These are phyloP conservation scores for Siniperca knerii DNA, from an alignment of 2,113 vertebrate species.

Conservation along the genomic window DNA sequence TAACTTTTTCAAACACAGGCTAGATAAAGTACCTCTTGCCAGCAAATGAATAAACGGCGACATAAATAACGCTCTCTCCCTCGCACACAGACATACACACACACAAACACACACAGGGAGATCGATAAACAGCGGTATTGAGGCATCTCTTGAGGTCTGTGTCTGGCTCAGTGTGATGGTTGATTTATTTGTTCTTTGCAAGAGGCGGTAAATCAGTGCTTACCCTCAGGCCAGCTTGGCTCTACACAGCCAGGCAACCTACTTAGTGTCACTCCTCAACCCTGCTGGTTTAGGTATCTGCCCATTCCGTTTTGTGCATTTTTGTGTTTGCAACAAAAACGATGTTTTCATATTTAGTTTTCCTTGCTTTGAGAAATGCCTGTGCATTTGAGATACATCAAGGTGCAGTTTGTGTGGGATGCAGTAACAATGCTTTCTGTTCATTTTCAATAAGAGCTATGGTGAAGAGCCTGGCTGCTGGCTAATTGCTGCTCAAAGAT, in stretches of 20 bases:
- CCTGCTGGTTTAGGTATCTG: constrained; percentile 45
- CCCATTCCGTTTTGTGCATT: constrained; percentile 31
- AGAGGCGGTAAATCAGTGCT: constrained; percentile 75
- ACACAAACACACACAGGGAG: constrained; percentile 42
- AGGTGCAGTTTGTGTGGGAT: constrained; percentile 33
- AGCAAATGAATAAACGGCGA: constrained; percentile 75
- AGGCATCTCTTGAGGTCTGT: constrained; percentile 82
- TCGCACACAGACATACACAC: constrained; percentile 8
- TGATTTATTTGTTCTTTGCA: constrained; percentile 81
- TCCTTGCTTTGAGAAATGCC: constrained; percentile 32
- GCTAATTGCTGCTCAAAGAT: constrained; percentile 75
- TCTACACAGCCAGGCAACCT: constrained; percentile 59
- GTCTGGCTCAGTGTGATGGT: constrained; percentile 79
- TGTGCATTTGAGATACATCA: background rate
- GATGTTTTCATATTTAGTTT: constrained; percentile 43
- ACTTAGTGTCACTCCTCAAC: constrained; percentile 67
- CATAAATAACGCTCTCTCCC: constrained; percentile 66
- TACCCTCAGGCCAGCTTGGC: constrained; percentile 70
- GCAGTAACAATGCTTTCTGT: constrained; percentile 37
- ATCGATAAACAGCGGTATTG: constrained; percentile 82
- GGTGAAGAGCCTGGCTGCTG: constrained; percentile 57
- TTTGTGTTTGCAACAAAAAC: constrained; percentile 24
- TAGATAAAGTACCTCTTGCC: constrained; percentile 77
- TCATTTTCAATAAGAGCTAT: constrained; percentile 34
- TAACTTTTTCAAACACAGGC: constrained; percentile 76